Conservation (phyloP, 2,797 vertebrate genomes). For the Choloepus didactylus region DNA sequence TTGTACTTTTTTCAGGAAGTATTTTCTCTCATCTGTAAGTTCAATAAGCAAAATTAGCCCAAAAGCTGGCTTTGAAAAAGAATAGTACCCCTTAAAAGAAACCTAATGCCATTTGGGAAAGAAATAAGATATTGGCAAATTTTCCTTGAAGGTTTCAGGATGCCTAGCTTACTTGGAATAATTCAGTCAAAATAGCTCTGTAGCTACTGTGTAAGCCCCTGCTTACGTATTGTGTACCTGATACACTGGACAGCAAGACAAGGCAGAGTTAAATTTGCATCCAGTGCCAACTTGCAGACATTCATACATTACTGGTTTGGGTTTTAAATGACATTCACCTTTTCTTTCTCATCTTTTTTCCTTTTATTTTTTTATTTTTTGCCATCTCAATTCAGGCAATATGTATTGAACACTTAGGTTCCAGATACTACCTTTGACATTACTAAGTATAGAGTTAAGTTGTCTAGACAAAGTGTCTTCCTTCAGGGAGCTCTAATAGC, state of each 20-base stretch:
- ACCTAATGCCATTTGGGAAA: not conserved
- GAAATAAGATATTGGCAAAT: not conserved
- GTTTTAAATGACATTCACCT: not conserved
- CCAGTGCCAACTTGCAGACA: not conserved
- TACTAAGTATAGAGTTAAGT: not conserved
- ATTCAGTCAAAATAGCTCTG: not conserved
- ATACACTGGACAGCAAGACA: not conserved
- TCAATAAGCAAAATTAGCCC: not conserved
- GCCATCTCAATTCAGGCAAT: not conserved
- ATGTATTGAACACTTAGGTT: not conserved
- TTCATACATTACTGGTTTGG: not conserved
- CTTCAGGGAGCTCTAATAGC: not conserved
- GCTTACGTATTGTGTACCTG: not conserved
- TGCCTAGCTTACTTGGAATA: not conserved
- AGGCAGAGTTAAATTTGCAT: not conserved
- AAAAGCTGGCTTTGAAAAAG: not conserved
- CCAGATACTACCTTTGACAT: not conserved
- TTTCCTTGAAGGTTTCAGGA: not conserved
- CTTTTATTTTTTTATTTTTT: not conserved
- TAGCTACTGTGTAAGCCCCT: not conserved
- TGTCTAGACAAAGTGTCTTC: not conserved
- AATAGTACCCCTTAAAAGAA: slow-evolving; percentile 4
- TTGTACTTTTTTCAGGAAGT: slow-evolving; percentile 11
- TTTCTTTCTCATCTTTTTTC: not conserved
- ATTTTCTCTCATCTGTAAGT: not conserved